Percentiles rank a stretch among this genome's conserved stretches.
Conservation (phyloP, 64 coral and sea anemone genomes). For the Montipora sp. region DNA sequence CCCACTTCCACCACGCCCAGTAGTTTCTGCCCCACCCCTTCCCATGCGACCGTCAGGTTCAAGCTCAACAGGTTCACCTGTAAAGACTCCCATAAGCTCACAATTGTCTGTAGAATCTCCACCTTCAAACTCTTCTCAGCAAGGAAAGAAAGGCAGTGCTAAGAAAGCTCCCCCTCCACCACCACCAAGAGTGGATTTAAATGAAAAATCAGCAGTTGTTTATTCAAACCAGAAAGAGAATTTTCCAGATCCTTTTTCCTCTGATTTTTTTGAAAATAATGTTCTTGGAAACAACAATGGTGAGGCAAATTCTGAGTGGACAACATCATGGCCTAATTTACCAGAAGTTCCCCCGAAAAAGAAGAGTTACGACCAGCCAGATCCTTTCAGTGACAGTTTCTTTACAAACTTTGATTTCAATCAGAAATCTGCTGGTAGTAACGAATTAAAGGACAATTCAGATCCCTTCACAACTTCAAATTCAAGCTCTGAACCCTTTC, state of each 20-base stretch:
- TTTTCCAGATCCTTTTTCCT: constrained; percentile 62
- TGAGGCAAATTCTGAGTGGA: not conserved
- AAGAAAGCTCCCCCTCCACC: constrained; percentile 74
- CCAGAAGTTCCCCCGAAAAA: not conserved
- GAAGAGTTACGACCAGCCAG: not conserved
- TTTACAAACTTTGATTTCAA: constrained; percentile 81
- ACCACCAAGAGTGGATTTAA: constrained; percentile 82
- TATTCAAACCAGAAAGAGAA: not conserved
- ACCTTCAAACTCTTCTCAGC: constrained; percentile 21
- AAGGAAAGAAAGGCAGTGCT: constrained; percentile 33
- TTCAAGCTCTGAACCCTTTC: constrained; percentile 40
- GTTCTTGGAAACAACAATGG: constrained; percentile 1
- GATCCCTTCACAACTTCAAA: constrained; percentile 68
- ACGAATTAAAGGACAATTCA: not conserved
- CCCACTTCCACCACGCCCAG: constrained; percentile 70
- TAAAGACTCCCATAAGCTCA: not conserved
- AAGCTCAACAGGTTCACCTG: constrained; percentile 10
- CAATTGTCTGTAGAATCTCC: not conserved
- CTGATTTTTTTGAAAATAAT: constrained; percentile 1
- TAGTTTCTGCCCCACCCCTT: constrained; percentile 61
- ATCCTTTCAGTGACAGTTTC: constrained; percentile 78
- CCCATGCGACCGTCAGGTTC: constrained; percentile 72
- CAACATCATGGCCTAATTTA: constrained; percentile 10
- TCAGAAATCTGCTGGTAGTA: not conserved
- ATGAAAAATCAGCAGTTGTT: not conserved